phyloP scores from a whole-genome alignment of 2,888 invertebrate genomes.

The Agrotis clavis region DNA sequence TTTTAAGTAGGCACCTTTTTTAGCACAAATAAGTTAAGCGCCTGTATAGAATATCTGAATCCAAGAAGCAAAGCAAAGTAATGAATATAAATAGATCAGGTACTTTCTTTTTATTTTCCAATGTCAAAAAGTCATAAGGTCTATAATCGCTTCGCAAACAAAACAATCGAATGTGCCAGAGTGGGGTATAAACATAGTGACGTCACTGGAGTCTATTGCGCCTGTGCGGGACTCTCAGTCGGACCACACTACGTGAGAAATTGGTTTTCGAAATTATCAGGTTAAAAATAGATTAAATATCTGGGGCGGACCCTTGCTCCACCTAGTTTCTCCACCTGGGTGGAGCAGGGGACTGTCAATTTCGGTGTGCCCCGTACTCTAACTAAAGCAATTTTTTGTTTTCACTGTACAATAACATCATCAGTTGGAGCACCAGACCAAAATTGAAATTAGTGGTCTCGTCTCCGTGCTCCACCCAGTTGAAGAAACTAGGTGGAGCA shows the following conservation, averaged over 20 bases:
- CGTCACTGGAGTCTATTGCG: constrained; percentile 73
- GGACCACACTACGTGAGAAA: constrained; percentile 42
- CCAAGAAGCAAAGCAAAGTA: background rate
- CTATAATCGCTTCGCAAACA: constrained; percentile 48
- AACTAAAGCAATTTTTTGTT: no score
- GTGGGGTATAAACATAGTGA: constrained; percentile 67
- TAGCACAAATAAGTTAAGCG: no score
- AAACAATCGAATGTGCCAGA: constrained; percentile 72
- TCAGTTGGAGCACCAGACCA: no score
- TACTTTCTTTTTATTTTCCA: background rate
- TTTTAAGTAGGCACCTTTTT: background rate
- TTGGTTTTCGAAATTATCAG: background rate
- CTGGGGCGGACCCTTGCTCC: no score
- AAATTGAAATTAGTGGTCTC: no score
- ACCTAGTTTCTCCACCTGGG: no score
- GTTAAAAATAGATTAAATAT: background rate
- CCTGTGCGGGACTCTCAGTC: constrained; percentile 68
- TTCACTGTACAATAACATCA: no score
- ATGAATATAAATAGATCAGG: background rate
- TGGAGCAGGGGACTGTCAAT: no score
- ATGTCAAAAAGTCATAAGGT: constrained; percentile 23
- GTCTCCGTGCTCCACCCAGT: no score
- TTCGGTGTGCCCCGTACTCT: no score
- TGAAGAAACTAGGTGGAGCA: no score
- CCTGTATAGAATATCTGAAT: background rate